Evolutionary conservation across 2,113 vertebrate species (phyloP).

Genomic region (Actenoides hombroni): DNA sequence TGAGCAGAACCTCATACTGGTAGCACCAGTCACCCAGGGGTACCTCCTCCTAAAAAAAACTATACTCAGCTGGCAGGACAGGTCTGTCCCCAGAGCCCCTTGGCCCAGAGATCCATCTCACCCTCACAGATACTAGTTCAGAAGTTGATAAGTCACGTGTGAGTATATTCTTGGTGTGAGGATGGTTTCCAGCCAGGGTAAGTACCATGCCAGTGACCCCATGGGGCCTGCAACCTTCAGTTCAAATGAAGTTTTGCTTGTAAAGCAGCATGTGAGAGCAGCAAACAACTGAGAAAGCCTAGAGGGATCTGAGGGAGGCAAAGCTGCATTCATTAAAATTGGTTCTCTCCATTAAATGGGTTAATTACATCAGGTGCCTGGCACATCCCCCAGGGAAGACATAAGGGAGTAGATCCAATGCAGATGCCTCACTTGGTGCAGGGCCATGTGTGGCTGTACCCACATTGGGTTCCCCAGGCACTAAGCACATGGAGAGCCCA

Average conservation of each 20-base stretch:
- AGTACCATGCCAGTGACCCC: neutral
- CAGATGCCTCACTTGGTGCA: rapidly evolving
- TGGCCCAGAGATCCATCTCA: neutral
- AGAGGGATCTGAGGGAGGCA: neutral
- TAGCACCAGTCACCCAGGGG: neutral
- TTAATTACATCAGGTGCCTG: neutral
- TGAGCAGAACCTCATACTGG: neutral
- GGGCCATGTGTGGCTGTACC: rapidly evolving
- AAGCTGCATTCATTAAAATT: neutral
- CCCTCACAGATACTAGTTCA: neutral
- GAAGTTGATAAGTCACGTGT: rapidly evolving
- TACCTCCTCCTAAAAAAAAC: neutral
- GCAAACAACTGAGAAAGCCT: neutral
- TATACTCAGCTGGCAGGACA: neutral
- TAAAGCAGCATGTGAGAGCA: neutral
- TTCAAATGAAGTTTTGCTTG: neutral
- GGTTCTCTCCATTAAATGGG: neutral
- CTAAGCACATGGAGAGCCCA: neutral
- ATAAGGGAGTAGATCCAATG: neutral
- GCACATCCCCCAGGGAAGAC: neutral
- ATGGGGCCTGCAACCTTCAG: neutral
- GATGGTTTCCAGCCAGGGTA: neutral
- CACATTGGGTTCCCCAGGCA: rapidly evolving
- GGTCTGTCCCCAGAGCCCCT: neutral
- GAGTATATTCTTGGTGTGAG: neutral